Percentiles rank a stretch among this genome's conserved stretches.
These are phyloP conservation scores for Pholis gunnellus DNA, from an alignment of 2,113 vertebrate species.

Conservation along the genomic window DNA sequence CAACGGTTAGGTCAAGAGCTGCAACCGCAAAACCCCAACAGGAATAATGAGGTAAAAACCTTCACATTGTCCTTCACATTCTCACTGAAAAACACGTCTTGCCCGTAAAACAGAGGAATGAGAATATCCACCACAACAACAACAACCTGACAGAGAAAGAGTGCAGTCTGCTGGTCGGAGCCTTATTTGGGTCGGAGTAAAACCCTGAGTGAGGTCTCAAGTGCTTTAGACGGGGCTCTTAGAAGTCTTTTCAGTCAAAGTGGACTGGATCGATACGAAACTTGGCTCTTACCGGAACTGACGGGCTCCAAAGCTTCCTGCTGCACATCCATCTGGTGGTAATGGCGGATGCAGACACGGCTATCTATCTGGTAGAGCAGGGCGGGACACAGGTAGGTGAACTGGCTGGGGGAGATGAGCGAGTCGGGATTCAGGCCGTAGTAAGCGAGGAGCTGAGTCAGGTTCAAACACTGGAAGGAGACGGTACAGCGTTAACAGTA, in stretches of 20 bases:
- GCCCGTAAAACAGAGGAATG: neutral
- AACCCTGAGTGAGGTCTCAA: neutral
- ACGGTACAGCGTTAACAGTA: neutral
- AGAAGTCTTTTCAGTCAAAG: neutral
- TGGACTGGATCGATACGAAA: conserved; percentile 7
- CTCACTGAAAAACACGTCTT: neutral
- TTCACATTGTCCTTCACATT: neutral
- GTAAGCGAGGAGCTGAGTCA: conserved; percentile 90
- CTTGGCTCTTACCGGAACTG: conserved; percentile 84
- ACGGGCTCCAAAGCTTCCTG: conserved; percentile 81
- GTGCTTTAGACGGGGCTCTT: neutral
- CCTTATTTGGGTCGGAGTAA: neutral
- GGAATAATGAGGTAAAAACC: neutral
- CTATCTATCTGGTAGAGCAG: conserved; percentile 97
- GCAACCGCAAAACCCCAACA: neutral
- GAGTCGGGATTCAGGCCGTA: conserved; percentile 88
- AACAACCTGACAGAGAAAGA: neutral
- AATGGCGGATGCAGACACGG: conserved; percentile 93
- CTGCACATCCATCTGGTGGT: conserved; percentile 87
- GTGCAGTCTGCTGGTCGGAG: neutral
- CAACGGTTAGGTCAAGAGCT: neutral
- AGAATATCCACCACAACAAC: neutral
- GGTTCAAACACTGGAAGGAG: conserved; percentile 92
- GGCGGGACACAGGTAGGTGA: conserved; percentile 94
- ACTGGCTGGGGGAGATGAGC: conserved; percentile 90